Evolutionary conservation across 1,140 invertebrate genomes (phyloP).

Genomic region (Drosophila auraria): DNA sequence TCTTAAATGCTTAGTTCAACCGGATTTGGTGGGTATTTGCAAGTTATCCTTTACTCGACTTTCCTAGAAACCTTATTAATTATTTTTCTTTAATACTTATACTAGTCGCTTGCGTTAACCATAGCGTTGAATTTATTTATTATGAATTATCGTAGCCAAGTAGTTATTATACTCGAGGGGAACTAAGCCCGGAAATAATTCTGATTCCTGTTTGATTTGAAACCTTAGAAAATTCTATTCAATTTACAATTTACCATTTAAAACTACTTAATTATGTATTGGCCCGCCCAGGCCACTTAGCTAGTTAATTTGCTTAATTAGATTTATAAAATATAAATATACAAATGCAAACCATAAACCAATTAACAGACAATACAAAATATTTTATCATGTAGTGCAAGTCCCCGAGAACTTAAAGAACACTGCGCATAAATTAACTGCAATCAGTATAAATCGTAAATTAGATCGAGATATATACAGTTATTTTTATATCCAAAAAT

Average conservation of each 20-base stretch:
- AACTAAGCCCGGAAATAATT: conserved; percentile 13
- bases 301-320: conserved; percentile 75
- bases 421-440: conserved; percentile 14
- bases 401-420: conserved; percentile 27
- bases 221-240: conserved; percentile 25
- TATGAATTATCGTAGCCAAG: conserved; percentile 19
- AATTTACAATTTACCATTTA: conserved; percentile 37
- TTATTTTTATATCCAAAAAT: conserved; percentile 45
- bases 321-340: conserved; percentile 54
- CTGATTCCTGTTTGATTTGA: conserved; percentile 31
- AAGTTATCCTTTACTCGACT: conserved; percentile 53
- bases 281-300: conserved; percentile 35
- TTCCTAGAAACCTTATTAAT: conserved; percentile 22
- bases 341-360: conserved; percentile 58
- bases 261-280: conserved; percentile 40
- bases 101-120: conserved; percentile 39
- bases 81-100: conserved; percentile 4
- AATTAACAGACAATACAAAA: conserved; percentile 76
- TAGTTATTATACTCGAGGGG: conserved; percentile 25
- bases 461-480: conserved; percentile 32
- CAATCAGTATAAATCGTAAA: conserved; percentile 31
- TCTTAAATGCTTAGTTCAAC: conserved; percentile 31
- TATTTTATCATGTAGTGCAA: conserved; percentile 51
- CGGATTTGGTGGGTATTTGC: conserved; percentile 71
- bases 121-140: conserved; percentile 20